Conservation (phyloP, 2,888 invertebrate genomes). For the Nymphalis c-album region DNA sequence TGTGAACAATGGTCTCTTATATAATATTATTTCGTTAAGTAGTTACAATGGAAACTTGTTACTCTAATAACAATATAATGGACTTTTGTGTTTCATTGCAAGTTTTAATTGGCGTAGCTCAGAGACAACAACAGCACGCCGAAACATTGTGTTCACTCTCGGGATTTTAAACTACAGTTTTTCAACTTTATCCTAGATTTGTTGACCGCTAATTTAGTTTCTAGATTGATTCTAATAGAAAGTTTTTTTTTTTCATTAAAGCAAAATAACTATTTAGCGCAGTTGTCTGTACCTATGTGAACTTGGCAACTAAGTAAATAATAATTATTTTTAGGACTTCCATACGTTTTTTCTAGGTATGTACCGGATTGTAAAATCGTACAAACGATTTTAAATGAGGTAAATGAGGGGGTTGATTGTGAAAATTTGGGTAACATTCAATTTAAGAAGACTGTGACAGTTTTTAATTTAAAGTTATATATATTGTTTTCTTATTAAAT, state of each 20-base stretch:
- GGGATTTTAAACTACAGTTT: conserved; percentile 28
- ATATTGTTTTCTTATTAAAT: too few species aligned
- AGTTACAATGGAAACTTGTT: conserved; percentile 17
- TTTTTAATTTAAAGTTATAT: too few species aligned
- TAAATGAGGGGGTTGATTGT: too few species aligned
- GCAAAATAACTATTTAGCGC: not conserved
- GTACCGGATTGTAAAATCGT: too few species aligned
- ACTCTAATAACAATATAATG: conserved; percentile 38
- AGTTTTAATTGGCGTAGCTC: conserved; percentile 40
- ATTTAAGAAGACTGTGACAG: too few species aligned
- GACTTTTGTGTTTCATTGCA: conserved; percentile 32
- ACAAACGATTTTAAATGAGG: too few species aligned
- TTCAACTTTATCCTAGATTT: conserved; percentile 21
- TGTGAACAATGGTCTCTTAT: not conserved
- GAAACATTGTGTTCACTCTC: conserved; percentile 29
- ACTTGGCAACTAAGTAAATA: too few species aligned
- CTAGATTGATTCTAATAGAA: conserved; percentile 3
- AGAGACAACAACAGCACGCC: conserved; percentile 24
- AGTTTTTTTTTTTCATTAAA: not conserved
- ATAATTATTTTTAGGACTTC: too few species aligned
- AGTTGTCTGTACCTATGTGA: too few species aligned
- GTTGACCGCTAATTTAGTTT: conserved; percentile 26
- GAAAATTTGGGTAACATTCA: too few species aligned
- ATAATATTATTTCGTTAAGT: conserved; percentile 7
- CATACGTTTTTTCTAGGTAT: too few species aligned